A percentile compares a stretch with the other conserved stretches of the same genome.
phyloP scores from a whole-genome alignment of 2,888 invertebrate species.

The Calameuta filiformis region DNA sequence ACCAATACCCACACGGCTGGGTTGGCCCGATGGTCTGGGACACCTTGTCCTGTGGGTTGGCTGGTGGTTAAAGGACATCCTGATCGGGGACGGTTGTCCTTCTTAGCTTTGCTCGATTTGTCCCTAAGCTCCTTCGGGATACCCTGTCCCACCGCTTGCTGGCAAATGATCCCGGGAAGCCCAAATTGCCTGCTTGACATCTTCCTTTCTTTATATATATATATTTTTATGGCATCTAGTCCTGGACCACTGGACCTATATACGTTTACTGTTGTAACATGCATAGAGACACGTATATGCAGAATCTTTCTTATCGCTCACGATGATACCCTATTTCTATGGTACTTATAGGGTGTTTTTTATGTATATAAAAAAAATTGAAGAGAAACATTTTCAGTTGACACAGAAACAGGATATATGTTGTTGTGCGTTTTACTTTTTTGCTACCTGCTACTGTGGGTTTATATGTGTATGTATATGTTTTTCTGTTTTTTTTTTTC shows the following conservation, averaged over 20 bases:
- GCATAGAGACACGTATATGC: no score
- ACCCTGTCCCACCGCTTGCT: constrained; percentile 26
- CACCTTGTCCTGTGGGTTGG: no score
- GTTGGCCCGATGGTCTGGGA: no score
- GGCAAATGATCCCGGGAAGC: constrained; percentile 26
- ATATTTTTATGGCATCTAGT: neutral
- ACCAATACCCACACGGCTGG: no score
- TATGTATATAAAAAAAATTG: neutral
- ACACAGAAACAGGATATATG: neutral
- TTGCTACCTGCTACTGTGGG: neutral
- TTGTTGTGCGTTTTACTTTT: no score
- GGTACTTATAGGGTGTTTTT: neutral
- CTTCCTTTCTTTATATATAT: neutral
- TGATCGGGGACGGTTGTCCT: constrained; percentile 3
- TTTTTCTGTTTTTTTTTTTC: neutral
- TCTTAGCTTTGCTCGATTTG: constrained; percentile 44
- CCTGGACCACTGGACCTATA: no score
- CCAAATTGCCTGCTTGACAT: constrained; percentile 34
- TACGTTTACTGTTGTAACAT: no score
- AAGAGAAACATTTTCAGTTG: neutral
- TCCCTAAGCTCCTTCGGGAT: constrained; percentile 34
- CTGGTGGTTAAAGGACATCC: neutral
- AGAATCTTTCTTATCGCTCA: neutral
- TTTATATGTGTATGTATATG: no score
- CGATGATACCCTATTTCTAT: neutral